These are phyloP conservation scores for Chrysotoxum bicinctum DNA, from an alignment of 2,888 invertebrate genomes.

Conservation along the genomic window DNA sequence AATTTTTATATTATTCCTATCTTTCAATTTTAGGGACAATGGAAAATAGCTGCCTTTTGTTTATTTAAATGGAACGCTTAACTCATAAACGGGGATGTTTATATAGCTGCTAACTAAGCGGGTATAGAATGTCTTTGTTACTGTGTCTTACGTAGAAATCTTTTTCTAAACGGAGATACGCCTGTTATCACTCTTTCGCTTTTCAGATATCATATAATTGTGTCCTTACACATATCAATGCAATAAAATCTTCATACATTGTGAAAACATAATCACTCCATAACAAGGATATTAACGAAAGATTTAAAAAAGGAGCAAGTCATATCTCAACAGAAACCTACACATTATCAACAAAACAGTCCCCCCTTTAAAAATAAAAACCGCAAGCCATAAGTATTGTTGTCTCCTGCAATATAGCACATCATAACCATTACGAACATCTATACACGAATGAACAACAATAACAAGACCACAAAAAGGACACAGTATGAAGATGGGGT, in stretches of 20 bases:
- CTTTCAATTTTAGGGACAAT: no score
- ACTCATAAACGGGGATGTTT: no score
- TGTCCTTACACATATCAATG: not conserved
- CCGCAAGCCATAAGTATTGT: slow-evolving; percentile 30
- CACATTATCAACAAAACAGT: slow-evolving; percentile 23
- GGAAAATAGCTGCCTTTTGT: no score
- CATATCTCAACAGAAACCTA: slow-evolving; percentile 25
- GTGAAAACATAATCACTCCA: slow-evolving; percentile 69
- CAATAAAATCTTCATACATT: slow-evolving; percentile 60
- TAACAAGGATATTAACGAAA: slow-evolving; percentile 70
- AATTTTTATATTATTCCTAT: no score
- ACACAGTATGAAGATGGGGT: not conserved
- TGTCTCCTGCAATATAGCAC: slow-evolving; percentile 36
- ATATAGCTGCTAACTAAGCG: no score
- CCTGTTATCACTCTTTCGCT: not conserved
- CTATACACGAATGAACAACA: slow-evolving; percentile 7
- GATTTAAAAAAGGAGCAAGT: slow-evolving; percentile 64
- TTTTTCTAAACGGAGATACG: no score
- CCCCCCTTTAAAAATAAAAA: not conserved
- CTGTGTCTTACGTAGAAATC: no score
- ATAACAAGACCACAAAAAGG: slow-evolving; percentile 33
- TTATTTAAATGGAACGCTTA: no score
- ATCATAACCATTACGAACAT: slow-evolving; percentile 29
- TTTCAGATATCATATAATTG: not conserved
- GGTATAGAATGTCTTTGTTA: no score